phyloP scores from a whole-genome alignment of 2,797 vertebrate genomes.

The Chiloscyllium punctatum region DNA sequence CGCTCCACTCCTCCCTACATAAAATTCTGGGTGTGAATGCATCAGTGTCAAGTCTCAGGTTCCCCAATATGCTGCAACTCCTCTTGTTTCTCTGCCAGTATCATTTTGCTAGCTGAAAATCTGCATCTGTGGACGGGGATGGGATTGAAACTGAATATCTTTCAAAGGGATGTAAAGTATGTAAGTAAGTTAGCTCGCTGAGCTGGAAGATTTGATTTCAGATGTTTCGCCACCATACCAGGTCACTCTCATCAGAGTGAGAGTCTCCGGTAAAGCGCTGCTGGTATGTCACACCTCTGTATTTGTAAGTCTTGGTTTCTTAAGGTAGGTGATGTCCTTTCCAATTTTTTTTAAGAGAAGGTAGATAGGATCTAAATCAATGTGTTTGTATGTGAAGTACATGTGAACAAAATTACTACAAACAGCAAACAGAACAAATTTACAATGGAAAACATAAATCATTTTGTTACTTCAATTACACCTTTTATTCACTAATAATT shows the following conservation, averaged over 20 bases:
- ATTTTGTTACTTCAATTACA: slow-evolving; percentile 19
- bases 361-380: too few species aligned
- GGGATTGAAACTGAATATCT: not conserved
- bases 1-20: not conserved
- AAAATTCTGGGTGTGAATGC: not conserved
- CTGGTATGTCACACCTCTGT: too few species aligned
- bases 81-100: not conserved
- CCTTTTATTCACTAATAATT: too few species aligned
- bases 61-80: not conserved
- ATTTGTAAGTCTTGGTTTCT: too few species aligned
- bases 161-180: not conserved
- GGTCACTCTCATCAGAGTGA: too few species aligned
- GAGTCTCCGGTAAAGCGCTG: too few species aligned
- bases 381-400: not conserved
- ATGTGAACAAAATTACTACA: not conserved
- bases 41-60: not conserved
- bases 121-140: not conserved
- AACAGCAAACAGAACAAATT: not conserved
- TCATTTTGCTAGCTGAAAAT: not conserved
- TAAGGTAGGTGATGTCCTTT: too few species aligned
- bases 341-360: too few species aligned
- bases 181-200: too few species aligned
- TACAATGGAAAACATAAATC: not conserved
- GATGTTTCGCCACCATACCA: too few species aligned
- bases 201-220: too few species aligned